These are phyloP conservation scores for Monochamus alternatus DNA, from an alignment of 2,888 invertebrate genomes.

Conservation along the genomic window DNA sequence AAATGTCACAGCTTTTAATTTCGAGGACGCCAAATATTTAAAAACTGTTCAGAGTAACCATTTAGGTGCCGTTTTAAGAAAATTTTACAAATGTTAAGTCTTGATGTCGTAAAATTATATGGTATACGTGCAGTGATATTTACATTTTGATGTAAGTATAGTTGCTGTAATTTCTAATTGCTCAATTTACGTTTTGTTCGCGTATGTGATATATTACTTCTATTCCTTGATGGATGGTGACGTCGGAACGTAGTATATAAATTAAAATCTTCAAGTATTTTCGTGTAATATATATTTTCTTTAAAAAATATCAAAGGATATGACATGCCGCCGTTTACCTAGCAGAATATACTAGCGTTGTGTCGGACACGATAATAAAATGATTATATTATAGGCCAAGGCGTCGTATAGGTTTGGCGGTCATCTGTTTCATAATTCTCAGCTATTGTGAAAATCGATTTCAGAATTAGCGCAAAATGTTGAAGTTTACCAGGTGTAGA, in stretches of 20 bases:
- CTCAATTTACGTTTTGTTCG: neutral
- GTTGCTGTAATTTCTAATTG: neutral
- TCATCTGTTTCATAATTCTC: slow-evolving; percentile 33
- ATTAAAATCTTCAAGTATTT: neutral
- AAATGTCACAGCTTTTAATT: too few relatives aligned
- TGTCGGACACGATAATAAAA: slow-evolving; percentile 10
- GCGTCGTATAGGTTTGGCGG: slow-evolving; percentile 24
- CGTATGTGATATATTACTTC: neutral
- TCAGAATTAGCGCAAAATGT: slow-evolving; percentile 4
- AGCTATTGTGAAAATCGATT: slow-evolving; percentile 34
- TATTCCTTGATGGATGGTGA: neutral
- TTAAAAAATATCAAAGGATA: too few relatives aligned
- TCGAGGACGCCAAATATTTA: too few relatives aligned
- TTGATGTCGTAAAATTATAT: neutral
- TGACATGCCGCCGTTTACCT: too few relatives aligned
- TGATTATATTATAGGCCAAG: slow-evolving; percentile 39
- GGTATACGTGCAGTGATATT: neutral
- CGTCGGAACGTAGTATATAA: neutral
- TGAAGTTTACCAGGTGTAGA: slow-evolving; percentile 3
- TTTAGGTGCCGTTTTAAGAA: neutral
- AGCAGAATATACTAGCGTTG: slow-evolving; percentile 4
- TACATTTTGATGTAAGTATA: neutral
- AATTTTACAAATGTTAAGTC: neutral
- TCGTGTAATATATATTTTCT: too few relatives aligned
- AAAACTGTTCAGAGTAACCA: too few relatives aligned